Conservation (phyloP, 2,797 vertebrate species). For the Phaenicophaeus curvirostris region DNA sequence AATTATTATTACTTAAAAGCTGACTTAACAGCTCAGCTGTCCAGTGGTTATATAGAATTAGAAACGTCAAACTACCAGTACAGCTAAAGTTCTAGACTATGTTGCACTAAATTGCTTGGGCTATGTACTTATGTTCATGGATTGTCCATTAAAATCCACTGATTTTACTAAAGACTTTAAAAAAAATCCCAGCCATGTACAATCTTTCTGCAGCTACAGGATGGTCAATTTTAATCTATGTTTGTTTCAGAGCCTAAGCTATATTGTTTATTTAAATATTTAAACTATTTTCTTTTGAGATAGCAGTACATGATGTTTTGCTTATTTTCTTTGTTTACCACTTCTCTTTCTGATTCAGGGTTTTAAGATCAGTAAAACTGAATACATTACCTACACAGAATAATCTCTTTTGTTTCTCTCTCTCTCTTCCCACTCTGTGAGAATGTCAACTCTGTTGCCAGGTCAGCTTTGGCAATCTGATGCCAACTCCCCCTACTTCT, state of each 20-base stretch:
- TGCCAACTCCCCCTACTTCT: conserved; percentile 37
- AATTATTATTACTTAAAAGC: neutral
- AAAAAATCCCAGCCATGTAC: accelerated
- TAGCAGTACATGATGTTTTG: neutral
- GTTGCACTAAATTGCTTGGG: neutral
- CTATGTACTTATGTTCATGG: accelerated
- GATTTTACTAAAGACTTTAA: neutral
- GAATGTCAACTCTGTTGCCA: conserved; percentile 33
- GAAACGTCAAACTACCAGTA: neutral
- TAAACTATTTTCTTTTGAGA: neutral
- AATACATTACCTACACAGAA: neutral
- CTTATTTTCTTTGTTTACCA: neutral
- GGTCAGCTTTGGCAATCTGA: conserved; percentile 27
- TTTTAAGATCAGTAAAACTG: neutral
- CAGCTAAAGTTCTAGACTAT: neutral
- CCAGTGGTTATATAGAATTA: neutral
- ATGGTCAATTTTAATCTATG: neutral
- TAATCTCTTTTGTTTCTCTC: neutral
- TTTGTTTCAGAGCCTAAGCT: neutral
- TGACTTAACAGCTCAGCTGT: neutral
- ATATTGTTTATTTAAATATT: neutral
- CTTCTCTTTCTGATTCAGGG: neutral
- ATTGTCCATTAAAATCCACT: neutral
- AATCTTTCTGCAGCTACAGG: neutral
- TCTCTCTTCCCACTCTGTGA: neutral